phyloP scores from a whole-genome alignment of 2,113 vertebrate genomes.

The Sorex araneus region DNA sequence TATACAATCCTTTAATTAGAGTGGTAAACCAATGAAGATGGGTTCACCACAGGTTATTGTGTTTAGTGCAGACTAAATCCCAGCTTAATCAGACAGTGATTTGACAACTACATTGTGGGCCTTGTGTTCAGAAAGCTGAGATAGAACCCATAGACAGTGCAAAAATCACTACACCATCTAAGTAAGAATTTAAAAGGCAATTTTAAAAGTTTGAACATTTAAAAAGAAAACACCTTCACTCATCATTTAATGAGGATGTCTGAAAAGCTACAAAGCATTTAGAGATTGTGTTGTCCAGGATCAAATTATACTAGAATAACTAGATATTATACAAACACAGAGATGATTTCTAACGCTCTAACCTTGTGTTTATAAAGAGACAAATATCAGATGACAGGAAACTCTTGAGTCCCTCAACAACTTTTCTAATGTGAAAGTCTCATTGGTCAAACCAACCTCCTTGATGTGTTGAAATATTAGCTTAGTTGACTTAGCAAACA shows the following conservation, averaged over 20 bases:
- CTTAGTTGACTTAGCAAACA: background rate
- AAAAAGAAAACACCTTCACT: background rate
- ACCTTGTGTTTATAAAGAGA: background rate
- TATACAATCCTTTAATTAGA: conserved; percentile 7
- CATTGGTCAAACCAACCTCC: background rate
- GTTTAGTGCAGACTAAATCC: background rate
- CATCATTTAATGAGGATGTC: background rate
- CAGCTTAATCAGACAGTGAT: background rate
- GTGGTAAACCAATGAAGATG: background rate
- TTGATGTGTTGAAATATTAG: conserved; percentile 29
- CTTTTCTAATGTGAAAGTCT: background rate
- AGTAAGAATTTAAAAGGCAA: background rate
- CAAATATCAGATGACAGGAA: background rate
- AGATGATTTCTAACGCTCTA: background rate
- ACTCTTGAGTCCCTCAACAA: background rate
- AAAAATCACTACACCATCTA: background rate
- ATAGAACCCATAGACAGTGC: background rate
- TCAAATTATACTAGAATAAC: background rate
- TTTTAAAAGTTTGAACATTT: background rate
- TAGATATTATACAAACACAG: background rate
- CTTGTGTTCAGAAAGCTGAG: background rate
- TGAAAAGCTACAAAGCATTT: conserved; percentile 38
- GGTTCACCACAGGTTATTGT: background rate
- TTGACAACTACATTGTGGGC: background rate
- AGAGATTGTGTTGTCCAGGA: background rate